These are phyloP conservation scores for Hipposideros armiger DNA, from an alignment of 2,113 vertebrate species.

Conservation along the genomic window DNA sequence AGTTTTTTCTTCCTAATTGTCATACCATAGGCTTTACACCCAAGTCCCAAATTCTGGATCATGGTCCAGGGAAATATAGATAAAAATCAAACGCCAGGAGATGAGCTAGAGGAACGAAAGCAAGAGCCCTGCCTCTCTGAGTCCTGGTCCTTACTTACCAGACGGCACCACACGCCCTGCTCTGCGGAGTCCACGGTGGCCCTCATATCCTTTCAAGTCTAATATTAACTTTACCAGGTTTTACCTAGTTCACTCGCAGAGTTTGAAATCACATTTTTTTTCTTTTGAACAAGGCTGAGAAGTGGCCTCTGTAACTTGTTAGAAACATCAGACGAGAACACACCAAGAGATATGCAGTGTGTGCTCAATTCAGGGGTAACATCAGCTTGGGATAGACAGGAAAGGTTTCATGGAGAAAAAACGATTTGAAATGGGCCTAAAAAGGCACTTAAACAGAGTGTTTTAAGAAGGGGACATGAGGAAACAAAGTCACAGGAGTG, in stretches of 20 bases:
- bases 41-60: neutral
- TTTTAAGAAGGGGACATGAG: neutral
- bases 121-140: neutral
- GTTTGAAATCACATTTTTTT: neutral
- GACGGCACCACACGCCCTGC: rapidly evolving
- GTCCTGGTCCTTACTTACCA: neutral
- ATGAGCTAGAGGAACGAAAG: neutral
- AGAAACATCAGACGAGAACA: neutral
- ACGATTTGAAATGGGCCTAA: neutral
- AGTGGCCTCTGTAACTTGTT: neutral
- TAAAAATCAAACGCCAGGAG: neutral
- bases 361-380: neutral
- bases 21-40: neutral
- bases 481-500: neutral
- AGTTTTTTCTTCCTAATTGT: neutral
- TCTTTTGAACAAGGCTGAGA: neutral
- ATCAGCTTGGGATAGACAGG: neutral
- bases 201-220: neutral
- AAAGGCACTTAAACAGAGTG: neutral
- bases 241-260: neutral
- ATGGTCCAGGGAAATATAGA: neutral
- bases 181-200: neutral
- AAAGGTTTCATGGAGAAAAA: neutral
- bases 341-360: neutral
- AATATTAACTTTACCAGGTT: neutral